Base-by-base conservation (phyloP, 2,888 invertebrate genomes). In the Cheilosia grossa region DNA sequence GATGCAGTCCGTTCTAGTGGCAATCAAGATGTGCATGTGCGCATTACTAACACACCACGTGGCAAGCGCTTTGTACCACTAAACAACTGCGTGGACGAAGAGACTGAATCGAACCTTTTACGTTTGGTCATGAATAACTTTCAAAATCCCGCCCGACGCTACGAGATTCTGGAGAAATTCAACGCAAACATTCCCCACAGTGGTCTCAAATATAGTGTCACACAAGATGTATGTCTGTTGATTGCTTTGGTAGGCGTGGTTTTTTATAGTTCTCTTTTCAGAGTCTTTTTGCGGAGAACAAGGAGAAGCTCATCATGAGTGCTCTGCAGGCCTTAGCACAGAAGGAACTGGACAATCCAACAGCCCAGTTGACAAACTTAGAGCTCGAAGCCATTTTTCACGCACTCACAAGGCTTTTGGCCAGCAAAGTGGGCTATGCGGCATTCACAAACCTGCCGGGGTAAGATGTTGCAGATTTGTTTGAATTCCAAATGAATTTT, bases 111-210 rank as follows among this genome's bases (percentile, higher is more conserved):
- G 75, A 95, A 96, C 89, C 97, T 98, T 88, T 78, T 92, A 74
- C 90, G 91, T 86, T 90, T 94, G 87, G 93, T 94, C 87, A 94
- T 94, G 87, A 93, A 94, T 87, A 93, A 94, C 58, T 92, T 91
- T 87, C 92, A 92, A 83, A 91, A 91, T 89, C 93, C 93, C 54
- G 91, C 92, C 19, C 94, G 93, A 92, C 92, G 94, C 10, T 92
- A 95, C 27, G 97, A 98, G 91, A 96, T 98, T 88, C 95, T 99
- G 24, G 96, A 97, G 88, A 93, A 99, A 82, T 99, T 99, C 92
- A 99, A 99, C 93, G 97, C 98, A 61, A 99, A 99, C 92, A 95
- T 99, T 89, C 98, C 99, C 3, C 99, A 99, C 93, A 98, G 98
- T 92, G 99, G 99, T 21, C 95, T 99, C 63, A 95, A 98, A 87